Conservation (phyloP, 2,797 vertebrate genomes). For the Oryzias dopingdopingensis region DNA sequence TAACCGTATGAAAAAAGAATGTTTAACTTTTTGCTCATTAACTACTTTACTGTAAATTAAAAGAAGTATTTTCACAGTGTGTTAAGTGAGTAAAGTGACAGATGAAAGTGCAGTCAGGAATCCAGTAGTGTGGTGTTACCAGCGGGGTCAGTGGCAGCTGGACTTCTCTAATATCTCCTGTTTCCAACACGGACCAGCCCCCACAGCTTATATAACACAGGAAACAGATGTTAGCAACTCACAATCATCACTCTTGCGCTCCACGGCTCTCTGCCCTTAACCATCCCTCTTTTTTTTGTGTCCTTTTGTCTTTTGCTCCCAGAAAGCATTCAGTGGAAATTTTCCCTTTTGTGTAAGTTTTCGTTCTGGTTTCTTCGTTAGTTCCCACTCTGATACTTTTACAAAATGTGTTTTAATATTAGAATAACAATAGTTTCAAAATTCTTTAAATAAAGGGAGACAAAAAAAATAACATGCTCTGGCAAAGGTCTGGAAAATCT, state of each 20-base stretch:
- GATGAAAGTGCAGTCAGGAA: slow-evolving; percentile 15
- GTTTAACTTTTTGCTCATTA: no score
- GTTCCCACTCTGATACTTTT: no score
- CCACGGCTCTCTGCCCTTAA: slow-evolving; percentile 1
- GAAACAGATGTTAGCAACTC: slow-evolving; percentile 77
- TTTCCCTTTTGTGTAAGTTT: slow-evolving; percentile 13
- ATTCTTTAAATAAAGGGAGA: no score
- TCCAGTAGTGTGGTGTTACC: slow-evolving; percentile 40
- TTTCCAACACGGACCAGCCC: slow-evolving; percentile 64
- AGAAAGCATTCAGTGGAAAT: slow-evolving; percentile 20
- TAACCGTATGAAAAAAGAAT: no score
- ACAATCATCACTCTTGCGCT: slow-evolving; percentile 49
- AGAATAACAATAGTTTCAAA: no score
- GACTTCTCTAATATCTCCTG: slow-evolving; percentile 64
- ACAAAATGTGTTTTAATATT: no score
- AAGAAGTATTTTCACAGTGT: background rate
- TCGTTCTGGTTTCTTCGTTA: background rate
- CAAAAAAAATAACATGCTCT: no score
- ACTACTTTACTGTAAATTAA: background rate
- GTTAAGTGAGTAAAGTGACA: background rate
- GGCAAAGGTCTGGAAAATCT: no score
- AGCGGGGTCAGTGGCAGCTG: slow-evolving; percentile 62
- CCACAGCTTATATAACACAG: slow-evolving; percentile 75
- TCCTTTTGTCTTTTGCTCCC: slow-evolving; percentile 34
- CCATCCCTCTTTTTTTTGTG: slow-evolving; percentile 16